Base-by-base conservation (phyloP, 1,140 invertebrate species). In the Drosophila auraria region DNA sequence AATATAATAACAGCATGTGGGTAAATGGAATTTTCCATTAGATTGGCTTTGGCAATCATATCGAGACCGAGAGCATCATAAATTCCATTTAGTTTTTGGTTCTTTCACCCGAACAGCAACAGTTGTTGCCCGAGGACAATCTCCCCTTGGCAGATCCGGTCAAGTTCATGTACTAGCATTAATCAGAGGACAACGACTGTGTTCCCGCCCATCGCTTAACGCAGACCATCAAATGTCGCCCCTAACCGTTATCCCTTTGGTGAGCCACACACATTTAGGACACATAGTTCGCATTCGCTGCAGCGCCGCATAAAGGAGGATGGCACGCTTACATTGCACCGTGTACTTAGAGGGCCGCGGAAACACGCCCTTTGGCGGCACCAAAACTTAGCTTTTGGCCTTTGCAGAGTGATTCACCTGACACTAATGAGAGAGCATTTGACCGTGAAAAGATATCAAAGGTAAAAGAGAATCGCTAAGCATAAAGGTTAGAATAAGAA, bases 21-120 rank as follows among this genome's bases (percentile, higher is more conserved):
- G 49, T 73, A 76, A 84, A 84, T 81, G 38, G 65, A 78, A 89
- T 84, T 84, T 87, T 87, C 84, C 84, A 89, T 84, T 87, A 78
- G 61, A 87, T 89, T 87, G 83, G 59, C 62, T 89, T 78, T 81
- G 40, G 65, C 68, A 83, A 77, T 83, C 83, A 73, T 69, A 87
- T 80, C 57, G 50, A 53, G 75, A 23, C 45, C 42, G 23, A 62
- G 38, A 27, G 42, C 49, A 56, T 64, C 84, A 87, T 89, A 89
- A 87, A 87, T 89, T 89, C 77, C 80, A 89, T 83, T 89, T 74
- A 56, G 49, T 53, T 61, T 56, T 69, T 56, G 54, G 47, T 45
- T 40, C 33, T 8, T 20, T 20, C 20, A 20, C 20, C 40, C 60
- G 23, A 61, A 49, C 54, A 65, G 73, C 62, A 87, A 75, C 68